phyloP scores from a whole-genome alignment of 2,888 invertebrate genomes.

The Drosophila anomelani region DNA sequence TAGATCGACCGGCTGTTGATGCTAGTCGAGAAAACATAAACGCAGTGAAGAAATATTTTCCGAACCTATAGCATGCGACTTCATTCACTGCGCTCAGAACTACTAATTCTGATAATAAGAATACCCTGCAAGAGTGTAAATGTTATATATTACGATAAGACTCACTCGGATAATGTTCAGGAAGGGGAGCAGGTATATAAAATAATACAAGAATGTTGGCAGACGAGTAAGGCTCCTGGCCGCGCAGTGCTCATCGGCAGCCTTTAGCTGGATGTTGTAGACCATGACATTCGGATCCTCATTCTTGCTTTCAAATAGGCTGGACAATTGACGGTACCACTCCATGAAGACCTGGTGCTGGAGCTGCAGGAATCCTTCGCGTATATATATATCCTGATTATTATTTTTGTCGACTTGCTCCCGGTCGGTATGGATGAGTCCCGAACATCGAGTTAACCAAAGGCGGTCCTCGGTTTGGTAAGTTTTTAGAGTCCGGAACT shows the following conservation, averaged over 20 bases:
- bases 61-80: too few species aligned
- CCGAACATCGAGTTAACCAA: constrained; percentile 79
- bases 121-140: not conserved
- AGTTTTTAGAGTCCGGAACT: constrained; percentile 69
- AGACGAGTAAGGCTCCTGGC: constrained; percentile 46
- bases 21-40: too few species aligned
- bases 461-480: constrained; percentile 58
- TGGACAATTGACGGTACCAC: constrained; percentile 58
- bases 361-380: constrained; percentile 79
- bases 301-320: not conserved
- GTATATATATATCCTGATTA: constrained; percentile 73
- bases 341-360: constrained; percentile 72
- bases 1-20: too few species aligned
- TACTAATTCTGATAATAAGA: not conserved
- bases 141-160: not conserved
- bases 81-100: not conserved
- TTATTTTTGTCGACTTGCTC: constrained; percentile 43
- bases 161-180: constrained; percentile 71
- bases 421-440: constrained; percentile 46
- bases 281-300: constrained; percentile 47
- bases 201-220: constrained; percentile 66
- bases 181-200: constrained; percentile 75
- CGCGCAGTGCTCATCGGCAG: constrained; percentile 47
- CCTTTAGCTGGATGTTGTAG: constrained; percentile 52
- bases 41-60: too few species aligned